phyloP scores from a whole-genome alignment of 2,797 vertebrate genomes.

The Gadopsis marmoratus region DNA sequence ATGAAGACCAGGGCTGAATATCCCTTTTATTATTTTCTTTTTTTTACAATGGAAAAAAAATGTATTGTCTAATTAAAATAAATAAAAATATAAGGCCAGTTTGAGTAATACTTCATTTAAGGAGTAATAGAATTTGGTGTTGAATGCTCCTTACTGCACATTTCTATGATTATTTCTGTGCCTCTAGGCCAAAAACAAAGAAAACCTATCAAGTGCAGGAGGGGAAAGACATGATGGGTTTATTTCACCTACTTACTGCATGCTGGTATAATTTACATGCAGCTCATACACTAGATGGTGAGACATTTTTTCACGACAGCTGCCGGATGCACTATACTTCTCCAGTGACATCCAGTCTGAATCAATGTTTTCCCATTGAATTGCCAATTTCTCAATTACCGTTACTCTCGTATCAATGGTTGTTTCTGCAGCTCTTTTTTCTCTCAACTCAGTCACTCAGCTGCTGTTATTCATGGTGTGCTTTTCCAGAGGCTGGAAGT shows the following conservation, averaged over 20 bases:
- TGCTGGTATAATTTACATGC: conserved; percentile 65
- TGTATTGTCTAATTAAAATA: conserved; percentile 40
- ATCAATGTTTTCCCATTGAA: conserved; percentile 59
- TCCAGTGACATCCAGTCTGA: conserved; percentile 58
- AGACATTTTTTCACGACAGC: conserved; percentile 39
- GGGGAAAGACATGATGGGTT: conserved; percentile 62
- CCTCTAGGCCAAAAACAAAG: conserved; percentile 65
- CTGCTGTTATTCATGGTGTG: conserved; percentile 38
- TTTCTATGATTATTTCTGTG: conserved; percentile 59
- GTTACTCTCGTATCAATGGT: conserved; percentile 25
- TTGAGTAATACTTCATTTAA: conserved; percentile 42
- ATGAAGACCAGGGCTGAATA: not conserved
- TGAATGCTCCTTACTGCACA: conserved; percentile 52
- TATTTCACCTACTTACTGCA: conserved; percentile 65
- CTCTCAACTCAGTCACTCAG: conserved; percentile 14
- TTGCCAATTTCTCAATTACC: conserved; percentile 52
- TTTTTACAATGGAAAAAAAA: conserved; percentile 9
- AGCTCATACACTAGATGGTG: conserved; percentile 54
- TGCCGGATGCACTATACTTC: conserved; percentile 43
- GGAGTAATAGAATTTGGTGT: conserved; percentile 51
- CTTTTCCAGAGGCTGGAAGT: conserved; percentile 48
- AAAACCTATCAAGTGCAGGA: conserved; percentile 47
- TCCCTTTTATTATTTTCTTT: not conserved
- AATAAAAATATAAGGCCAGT: conserved; percentile 50
- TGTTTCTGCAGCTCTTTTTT: conserved; percentile 30